These are phyloP conservation scores for Mus pahari DNA, from an alignment of 2,113 vertebrate species.

Conservation along the genomic window DNA sequence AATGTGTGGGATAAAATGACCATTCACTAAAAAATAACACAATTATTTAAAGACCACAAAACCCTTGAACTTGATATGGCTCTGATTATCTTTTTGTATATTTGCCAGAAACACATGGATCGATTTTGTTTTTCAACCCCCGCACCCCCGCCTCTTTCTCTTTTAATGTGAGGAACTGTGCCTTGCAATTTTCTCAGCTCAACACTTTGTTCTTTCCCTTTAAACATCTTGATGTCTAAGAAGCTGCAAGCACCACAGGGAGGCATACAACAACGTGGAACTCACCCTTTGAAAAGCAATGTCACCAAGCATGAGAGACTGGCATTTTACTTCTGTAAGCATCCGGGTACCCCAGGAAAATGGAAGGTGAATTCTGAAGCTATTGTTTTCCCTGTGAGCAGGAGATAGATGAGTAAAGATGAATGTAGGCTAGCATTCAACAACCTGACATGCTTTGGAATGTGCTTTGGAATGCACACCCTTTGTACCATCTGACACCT, in stretches of 20 bases:
- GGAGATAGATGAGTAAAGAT: neutral
- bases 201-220: neutral
- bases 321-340: conserved; percentile 59
- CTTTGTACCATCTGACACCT: neutral
- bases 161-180: neutral
- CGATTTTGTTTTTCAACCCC: neutral
- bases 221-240: conserved; percentile 30
- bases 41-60: conserved; percentile 26
- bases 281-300: conserved; percentile 32
- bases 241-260: neutral
- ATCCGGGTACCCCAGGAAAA: conserved; percentile 47
- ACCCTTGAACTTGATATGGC: conserved; percentile 5
- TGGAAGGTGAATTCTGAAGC: neutral
- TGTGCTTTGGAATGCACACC: neutral
- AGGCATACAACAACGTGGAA: neutral
- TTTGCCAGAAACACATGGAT: conserved; percentile 36
- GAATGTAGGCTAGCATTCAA: neutral
- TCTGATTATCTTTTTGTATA: conserved; percentile 20
- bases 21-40: neutral
- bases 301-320: neutral
- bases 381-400: neutral
- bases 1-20: conserved; percentile 17
- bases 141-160: neutral
- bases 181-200: conserved; percentile 32
- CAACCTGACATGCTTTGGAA: neutral